Evolutionary conservation across 2,113 vertebrate species (phyloP), one percentile per base, ranked within the genome.

Genomic region (Tragelaphus imberbis): DNA sequence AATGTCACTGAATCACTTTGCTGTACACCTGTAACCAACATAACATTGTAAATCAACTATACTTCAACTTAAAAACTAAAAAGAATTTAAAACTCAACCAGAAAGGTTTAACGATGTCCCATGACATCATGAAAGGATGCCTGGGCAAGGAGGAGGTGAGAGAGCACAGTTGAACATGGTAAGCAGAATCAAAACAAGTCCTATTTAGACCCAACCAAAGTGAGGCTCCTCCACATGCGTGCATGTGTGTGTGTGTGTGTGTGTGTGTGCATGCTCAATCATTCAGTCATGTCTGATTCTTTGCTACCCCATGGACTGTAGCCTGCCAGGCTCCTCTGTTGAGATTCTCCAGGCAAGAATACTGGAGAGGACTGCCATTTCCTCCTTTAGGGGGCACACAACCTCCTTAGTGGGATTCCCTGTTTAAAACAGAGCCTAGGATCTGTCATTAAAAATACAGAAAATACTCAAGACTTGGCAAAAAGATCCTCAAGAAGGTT

Each of bases 201-300:
- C 15, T 21, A 0, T 51, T 61, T 59, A 56, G 25, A 27, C 1
- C 25, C 27, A 95, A 49, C 30, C 13, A 28, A 63, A 55, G 58
- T 33, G 36, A 71, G 14, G 28, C 3, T 25, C 25, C 12, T 55
- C n/a, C 68, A 5, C 0, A 17, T 65, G 30, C 1, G 7, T 17
- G 7, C 6, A 0, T 8, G 6, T 1, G 28, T 30, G 28, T 33
- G 28, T 15, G 28, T 6, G 28, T 19, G 63, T 9, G 63, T 33
- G 61, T 17, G 61, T 3, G 28, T 7, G 7, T 9, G 63, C 9
- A 6, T 5, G 5, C 17, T 12, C 65, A 68, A 10, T 36, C 33
- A 36, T 71, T 71, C 65, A 36, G 65, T 23, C 9, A 0, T 36
- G 36, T 75, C 36, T 25, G 36, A 25, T 40, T 44, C 21, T 71